phyloP scores from a whole-genome alignment of 1,140 invertebrate species.

The Aphidius ervi region DNA sequence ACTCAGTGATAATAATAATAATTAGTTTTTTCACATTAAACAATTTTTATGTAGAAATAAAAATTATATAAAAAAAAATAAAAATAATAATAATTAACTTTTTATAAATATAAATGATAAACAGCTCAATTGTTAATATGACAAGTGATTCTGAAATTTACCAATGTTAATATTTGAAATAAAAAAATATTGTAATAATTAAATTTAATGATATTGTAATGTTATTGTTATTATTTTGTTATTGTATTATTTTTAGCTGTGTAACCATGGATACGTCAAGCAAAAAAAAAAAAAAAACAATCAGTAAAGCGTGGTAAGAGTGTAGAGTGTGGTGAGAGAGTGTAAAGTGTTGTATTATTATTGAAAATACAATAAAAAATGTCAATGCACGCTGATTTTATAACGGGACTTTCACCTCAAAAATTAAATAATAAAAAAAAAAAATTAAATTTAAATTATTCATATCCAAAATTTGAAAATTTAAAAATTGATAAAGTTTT shows the following conservation, averaged over 20 bases:
- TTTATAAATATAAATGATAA: conserved; percentile 2
- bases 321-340: background rate
- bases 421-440: conserved; percentile 15
- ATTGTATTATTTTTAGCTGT: too few relatives aligned
- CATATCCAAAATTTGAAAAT: conserved; percentile 28
- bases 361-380: conserved; percentile 11
- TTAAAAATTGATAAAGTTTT: conserved; percentile 29
- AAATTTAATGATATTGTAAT: too few relatives aligned
- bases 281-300: background rate
- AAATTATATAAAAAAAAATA: background rate
- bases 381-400: conserved; percentile 25
- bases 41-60: too few relatives aligned
- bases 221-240: too few relatives aligned
- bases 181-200: too few relatives aligned
- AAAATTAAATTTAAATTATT: conserved; percentile 30
- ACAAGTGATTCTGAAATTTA: background rate
- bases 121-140: conserved; percentile 8
- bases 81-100: background rate
- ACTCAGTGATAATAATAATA: conserved; percentile 8
- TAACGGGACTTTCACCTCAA: conserved; percentile 20
- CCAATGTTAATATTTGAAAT: background rate
- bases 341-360: background rate
- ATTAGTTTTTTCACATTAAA: too few relatives aligned
- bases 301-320: background rate
- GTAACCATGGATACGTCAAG: background rate